A percentile compares a stretch with the other conserved stretches of the same genome.
phyloP scores from a whole-genome alignment of 2,888 invertebrate species.

The Ichneumoninae sp. region DNA sequence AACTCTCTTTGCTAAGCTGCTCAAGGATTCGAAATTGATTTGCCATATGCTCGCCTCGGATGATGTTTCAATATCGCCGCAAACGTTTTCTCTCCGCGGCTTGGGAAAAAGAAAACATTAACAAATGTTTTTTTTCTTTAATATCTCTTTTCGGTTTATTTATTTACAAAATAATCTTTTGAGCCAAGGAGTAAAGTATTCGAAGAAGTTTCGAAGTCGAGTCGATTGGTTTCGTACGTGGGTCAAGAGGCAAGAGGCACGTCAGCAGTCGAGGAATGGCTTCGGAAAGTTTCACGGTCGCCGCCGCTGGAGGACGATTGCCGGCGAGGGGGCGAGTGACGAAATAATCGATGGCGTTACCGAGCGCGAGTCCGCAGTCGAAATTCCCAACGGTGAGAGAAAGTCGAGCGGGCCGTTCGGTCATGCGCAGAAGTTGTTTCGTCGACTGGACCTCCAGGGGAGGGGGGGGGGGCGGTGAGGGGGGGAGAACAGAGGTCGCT shows the following conservation, averaged over 20 bases:
- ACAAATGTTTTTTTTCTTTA: not conserved
- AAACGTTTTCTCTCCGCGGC: not conserved
- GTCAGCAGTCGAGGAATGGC: constrained; percentile 46
- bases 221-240: constrained; percentile 12
- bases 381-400: constrained; percentile 43
- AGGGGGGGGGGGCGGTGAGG: not conserved
- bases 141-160: not conserved
- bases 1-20: constrained; percentile 26
- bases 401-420: constrained; percentile 24
- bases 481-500: not conserved
- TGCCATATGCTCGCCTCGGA: constrained; percentile 33
- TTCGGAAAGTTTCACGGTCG: constrained; percentile 66
- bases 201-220: not conserved
- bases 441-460: not conserved
- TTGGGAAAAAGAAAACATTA: not conserved
- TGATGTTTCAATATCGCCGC: not conserved
- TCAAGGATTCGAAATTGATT: constrained; percentile 59
- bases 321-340: constrained; percentile 1
- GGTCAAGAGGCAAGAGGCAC: constrained; percentile 32
- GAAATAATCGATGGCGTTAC: constrained; percentile 55
- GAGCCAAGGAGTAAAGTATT: not conserved
- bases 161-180: not conserved
- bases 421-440: constrained; percentile 48
- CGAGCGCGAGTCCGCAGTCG: constrained; percentile 31
- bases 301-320: constrained; percentile 2